phyloP scores from a whole-genome alignment of 2,797 vertebrate species.

The Crocodylus rhombifer region DNA sequence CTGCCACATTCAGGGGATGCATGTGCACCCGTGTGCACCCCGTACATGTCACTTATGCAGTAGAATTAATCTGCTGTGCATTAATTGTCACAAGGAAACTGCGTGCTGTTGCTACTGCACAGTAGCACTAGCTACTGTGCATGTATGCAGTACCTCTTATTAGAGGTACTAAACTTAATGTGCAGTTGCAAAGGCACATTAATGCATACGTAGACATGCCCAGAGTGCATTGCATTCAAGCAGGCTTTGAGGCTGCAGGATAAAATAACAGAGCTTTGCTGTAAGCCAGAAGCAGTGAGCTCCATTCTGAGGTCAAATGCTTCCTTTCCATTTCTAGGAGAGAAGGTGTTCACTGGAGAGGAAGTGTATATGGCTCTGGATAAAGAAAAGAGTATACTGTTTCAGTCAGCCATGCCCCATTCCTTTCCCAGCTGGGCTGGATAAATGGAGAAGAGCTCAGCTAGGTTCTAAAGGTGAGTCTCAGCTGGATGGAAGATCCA shows the following conservation, averaged over 20 bases:
- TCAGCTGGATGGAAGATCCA: not conserved
- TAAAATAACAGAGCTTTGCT: not conserved
- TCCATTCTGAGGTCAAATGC: not conserved
- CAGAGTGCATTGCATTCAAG: not conserved
- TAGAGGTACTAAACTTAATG: too few relatives aligned
- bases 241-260: not conserved
- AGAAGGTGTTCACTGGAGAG: not conserved
- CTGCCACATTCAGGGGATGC: too few relatives aligned
- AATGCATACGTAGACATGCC: too few relatives aligned
- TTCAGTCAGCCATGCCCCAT: not conserved
- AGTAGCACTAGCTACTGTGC: too few relatives aligned
- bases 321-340: not conserved
- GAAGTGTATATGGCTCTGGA: not conserved
- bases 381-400: not conserved
- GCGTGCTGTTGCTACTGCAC: too few relatives aligned
- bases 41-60: too few relatives aligned
- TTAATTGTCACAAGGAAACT: too few relatives aligned
- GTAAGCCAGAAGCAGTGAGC: not conserved
- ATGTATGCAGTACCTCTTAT: too few relatives aligned
- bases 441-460: not conserved
- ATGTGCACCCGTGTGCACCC: too few relatives aligned
- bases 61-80: too few relatives aligned
- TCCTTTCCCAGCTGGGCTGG: not conserved
- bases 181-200: too few relatives aligned
- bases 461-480: not conserved